Evolutionary conservation across 2,797 vertebrate genomes (phyloP).

Genomic region (Etheostoma perlongum): DNA sequence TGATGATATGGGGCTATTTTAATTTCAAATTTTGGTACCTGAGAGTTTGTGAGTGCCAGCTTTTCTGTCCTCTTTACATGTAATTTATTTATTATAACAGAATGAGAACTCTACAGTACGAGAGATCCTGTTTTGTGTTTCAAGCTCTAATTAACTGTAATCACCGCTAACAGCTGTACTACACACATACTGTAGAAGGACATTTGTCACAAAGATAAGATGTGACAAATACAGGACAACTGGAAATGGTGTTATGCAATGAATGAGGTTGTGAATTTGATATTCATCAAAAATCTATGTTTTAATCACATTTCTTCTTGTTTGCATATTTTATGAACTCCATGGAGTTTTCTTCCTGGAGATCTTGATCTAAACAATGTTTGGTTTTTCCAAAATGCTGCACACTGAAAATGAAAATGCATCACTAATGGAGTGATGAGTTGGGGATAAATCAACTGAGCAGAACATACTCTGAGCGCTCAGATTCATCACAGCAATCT

Average conservation of each 20-base stretch:
- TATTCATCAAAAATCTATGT: not conserved
- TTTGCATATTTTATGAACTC: conserved; percentile 19
- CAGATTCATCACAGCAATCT: conserved; percentile 47
- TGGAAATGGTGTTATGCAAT: not conserved
- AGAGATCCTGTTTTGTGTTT: not conserved
- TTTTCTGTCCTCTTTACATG: too few species aligned
- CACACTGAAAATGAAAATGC: conserved; percentile 56
- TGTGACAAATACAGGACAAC: conserved; percentile 12
- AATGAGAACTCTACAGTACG: not conserved
- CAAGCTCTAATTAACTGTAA: not conserved
- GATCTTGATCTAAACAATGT: conserved; percentile 16
- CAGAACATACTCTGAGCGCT: conserved; percentile 41
- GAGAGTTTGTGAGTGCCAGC: too few species aligned
- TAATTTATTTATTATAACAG: too few species aligned
- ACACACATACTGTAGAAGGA: not conserved
- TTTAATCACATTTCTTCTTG: not conserved
- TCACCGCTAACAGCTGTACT: not conserved
- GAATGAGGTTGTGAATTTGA: not conserved
- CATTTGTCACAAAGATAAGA: not conserved
- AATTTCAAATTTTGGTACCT: too few species aligned
- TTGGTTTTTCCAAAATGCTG: conserved; percentile 44
- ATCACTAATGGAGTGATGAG: conserved; percentile 46
- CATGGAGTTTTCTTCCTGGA: not conserved
- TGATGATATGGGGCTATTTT: too few species aligned
- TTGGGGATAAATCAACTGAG: conserved; percentile 45